phyloP scores from a whole-genome alignment of 2,113 vertebrate species.

The Myotis brandtii region DNA sequence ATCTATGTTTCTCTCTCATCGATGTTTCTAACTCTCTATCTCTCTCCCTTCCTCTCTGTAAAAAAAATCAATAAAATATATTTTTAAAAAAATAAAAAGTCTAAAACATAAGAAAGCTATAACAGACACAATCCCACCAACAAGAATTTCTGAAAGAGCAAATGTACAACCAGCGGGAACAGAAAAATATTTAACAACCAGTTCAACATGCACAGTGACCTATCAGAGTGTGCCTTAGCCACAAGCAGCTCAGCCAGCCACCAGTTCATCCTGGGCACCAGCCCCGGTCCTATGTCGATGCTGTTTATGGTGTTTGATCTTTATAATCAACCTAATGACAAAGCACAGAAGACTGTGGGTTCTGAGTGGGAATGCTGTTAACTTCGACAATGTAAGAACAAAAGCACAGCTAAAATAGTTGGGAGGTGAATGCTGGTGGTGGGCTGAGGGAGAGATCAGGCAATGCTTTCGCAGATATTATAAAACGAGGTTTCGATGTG shows the following conservation, averaged over 20 bases:
- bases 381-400: neutral
- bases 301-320: neutral
- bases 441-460: neutral
- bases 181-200: neutral
- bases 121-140: neutral
- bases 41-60: too few relatives aligned
- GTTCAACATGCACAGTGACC: neutral
- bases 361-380: neutral
- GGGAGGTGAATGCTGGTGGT: neutral
- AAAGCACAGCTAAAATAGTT: neutral
- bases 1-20: too few relatives aligned
- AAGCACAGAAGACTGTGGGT: neutral
- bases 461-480: neutral
- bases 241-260: neutral
- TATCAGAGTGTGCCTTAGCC: neutral
- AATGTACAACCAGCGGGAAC: neutral
- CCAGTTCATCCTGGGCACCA: neutral
- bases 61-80: too few relatives aligned
- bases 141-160: neutral
- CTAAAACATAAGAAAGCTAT: neutral
- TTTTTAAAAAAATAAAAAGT: neutral
- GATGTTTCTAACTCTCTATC: too few relatives aligned
- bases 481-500: neutral
- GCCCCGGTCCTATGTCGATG: neutral
- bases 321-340: neutral